Evolutionary conservation across 2,888 invertebrate species (phyloP).

Genomic region (Apocheima hispidaria): DNA sequence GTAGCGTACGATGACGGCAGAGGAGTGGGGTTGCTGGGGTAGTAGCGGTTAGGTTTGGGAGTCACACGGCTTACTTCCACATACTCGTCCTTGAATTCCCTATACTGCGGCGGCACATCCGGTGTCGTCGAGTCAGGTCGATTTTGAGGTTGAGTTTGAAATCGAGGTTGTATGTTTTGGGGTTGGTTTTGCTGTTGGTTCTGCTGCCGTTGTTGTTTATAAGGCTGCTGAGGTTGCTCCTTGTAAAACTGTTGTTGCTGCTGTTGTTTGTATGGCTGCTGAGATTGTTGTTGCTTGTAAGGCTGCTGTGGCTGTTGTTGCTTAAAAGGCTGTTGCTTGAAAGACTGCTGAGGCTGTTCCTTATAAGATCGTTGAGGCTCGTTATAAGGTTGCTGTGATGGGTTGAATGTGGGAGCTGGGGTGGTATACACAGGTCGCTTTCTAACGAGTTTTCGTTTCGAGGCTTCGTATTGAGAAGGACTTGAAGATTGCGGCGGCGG

Average conservation of each 20-base stretch:
- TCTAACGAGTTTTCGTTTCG: slow-evolving; percentile 74
- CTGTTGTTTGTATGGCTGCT: slow-evolving; percentile 10
- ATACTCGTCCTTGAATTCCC: slow-evolving; percentile 76
- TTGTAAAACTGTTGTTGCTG: slow-evolving; percentile 36
- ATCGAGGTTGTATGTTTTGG: slow-evolving; percentile 55
- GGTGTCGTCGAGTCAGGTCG: slow-evolving; percentile 57
- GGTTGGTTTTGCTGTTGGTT: slow-evolving; percentile 46
- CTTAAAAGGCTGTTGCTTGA: slow-evolving; percentile 13
- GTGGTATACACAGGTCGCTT: slow-evolving; percentile 75
- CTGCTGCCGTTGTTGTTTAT: slow-evolving; percentile 25
- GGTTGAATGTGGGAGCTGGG: slow-evolving; percentile 58
- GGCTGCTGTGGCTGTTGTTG: slow-evolving; percentile 10
- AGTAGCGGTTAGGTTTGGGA: slow-evolving; percentile 70
- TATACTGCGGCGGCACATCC: slow-evolving; percentile 72
- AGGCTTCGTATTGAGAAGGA: slow-evolving; percentile 63
- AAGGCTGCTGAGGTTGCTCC: slow-evolving; percentile 44
- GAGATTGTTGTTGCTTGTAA: slow-evolving; percentile 51
- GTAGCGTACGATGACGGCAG: slow-evolving; percentile 65
- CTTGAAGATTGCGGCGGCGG: slow-evolving; percentile 46
- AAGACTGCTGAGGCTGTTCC: slow-evolving; percentile 44
- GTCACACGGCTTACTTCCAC: slow-evolving; percentile 79
- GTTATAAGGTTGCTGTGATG: slow-evolving; percentile 55
- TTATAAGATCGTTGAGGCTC: slow-evolving; percentile 49
- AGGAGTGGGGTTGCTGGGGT: slow-evolving; percentile 62
- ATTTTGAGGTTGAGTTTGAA: slow-evolving; percentile 57